Percentiles rank a stretch among this genome's conserved stretches.
Evolutionary conservation across 1,140 invertebrate species (phyloP).

Genomic region (Epicauta chinensis): DNA sequence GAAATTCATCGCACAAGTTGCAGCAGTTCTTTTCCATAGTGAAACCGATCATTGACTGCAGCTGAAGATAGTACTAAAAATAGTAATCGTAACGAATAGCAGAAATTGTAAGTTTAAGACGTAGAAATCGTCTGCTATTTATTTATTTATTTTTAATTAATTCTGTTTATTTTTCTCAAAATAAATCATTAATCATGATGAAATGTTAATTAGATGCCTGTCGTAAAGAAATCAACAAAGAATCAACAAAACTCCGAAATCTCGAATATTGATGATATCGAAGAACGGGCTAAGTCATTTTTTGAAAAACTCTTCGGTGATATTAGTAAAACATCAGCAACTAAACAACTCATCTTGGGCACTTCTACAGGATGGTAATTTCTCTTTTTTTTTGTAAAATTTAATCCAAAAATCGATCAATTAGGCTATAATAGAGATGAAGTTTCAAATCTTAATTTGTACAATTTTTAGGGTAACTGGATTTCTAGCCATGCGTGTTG

Average conservation of each 20-base stretch:
- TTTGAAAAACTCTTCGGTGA: constrained; percentile 69
- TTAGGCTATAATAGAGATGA: neutral
- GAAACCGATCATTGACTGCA: no score
- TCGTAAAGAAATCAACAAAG: constrained; percentile 3
- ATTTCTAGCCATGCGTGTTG: constrained; percentile 84
- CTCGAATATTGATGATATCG: constrained; percentile 22
- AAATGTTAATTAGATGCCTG: no score
- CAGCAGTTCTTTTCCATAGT: no score
- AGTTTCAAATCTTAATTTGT: neutral
- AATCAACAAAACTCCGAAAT: constrained; percentile 13
- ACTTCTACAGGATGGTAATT: constrained; percentile 78
- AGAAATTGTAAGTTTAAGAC: no score
- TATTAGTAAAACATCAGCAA: constrained; percentile 73
- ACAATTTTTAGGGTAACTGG: constrained; percentile 68
- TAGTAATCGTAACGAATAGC: no score
- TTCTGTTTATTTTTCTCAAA: no score
- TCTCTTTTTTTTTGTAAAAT: neutral
- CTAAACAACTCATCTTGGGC: constrained; percentile 82
- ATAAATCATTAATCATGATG: no score
- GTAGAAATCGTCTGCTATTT: no score
- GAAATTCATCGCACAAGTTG: no score
- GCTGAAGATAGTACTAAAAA: no score
- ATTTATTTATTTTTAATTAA: no score
- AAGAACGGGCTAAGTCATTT: constrained; percentile 32
- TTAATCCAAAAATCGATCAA: neutral